A percentile compares a stretch with the other conserved stretches of the same genome.
phyloP scores from a whole-genome alignment of 37 sponge, comb jelly and placozoan species.

The Bolinopsis microptera region DNA sequence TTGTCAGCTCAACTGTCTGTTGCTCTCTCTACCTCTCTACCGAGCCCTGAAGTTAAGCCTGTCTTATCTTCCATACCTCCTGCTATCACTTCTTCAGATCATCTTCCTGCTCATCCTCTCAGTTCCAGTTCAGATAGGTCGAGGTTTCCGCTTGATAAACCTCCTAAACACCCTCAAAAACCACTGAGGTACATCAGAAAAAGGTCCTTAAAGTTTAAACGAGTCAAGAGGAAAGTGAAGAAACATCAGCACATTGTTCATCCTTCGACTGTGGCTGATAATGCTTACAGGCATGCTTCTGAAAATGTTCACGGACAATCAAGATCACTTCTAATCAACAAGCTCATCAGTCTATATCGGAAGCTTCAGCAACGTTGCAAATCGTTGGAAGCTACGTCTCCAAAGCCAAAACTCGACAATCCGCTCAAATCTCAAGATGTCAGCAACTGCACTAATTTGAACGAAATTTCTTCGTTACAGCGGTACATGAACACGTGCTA shows the following conservation, averaged over 20 bases:
- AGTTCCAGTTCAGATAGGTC: neutral
- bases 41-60: neutral
- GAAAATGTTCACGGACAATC: neutral
- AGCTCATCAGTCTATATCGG: neutral
- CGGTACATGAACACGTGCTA: neutral
- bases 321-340: conserved; percentile 9
- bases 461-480: neutral
- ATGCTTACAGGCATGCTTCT: too few species aligned
- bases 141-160: neutral
- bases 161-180: neutral
- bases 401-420: neutral
- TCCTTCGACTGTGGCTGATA: neutral
- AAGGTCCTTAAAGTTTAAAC: neutral
- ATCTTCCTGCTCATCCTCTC: neutral
- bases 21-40: neutral
- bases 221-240: neutral
- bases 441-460: neutral
- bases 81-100: neutral
- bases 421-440: neutral
- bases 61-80: neutral
- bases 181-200: neutral
- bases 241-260: neutral
- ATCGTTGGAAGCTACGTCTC: neutral
- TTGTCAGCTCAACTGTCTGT: neutral
- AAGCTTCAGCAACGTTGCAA: neutral